Conservation (phyloP, 2,888 invertebrate genomes). For the Himalopsyche kuldschensis region DNA sequence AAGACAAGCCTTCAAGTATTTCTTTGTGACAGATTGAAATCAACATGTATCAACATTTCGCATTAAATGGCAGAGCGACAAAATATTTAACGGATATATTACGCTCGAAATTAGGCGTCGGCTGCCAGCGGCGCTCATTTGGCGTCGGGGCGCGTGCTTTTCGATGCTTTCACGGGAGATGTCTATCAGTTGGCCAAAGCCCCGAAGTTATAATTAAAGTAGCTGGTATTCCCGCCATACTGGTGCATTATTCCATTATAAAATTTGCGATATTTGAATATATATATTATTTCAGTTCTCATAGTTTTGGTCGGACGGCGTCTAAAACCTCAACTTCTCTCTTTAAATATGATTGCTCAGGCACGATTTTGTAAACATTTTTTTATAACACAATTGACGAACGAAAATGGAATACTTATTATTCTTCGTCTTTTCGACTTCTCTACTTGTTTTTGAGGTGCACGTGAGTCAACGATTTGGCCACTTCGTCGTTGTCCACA, state of each 20-base stretch:
- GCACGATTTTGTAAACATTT: no score
- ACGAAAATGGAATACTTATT: no score
- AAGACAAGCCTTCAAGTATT: no score
- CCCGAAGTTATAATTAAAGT: background rate
- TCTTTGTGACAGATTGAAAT: background rate
- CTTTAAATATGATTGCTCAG: no score
- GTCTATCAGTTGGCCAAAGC: background rate
- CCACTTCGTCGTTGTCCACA: background rate
- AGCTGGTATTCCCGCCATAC: no score
- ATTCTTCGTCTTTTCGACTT: no score
- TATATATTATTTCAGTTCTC: no score
- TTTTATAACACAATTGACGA: no score
- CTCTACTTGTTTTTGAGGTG: background rate
- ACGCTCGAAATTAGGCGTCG: background rate
- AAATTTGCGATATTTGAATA: no score
- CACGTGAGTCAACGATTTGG: background rate
- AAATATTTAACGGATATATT: background rate
- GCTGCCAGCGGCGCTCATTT: background rate
- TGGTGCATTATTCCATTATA: no score
- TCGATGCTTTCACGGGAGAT: background rate
- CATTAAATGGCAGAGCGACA: background rate
- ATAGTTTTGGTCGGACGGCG: no score
- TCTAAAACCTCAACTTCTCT: no score
- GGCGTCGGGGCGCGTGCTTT: background rate
- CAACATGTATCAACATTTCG: background rate